Evolutionary conservation across 2,113 vertebrate species (phyloP), one percentile per base, ranked within the genome.

Genomic region (Perccottus glenii): DNA sequence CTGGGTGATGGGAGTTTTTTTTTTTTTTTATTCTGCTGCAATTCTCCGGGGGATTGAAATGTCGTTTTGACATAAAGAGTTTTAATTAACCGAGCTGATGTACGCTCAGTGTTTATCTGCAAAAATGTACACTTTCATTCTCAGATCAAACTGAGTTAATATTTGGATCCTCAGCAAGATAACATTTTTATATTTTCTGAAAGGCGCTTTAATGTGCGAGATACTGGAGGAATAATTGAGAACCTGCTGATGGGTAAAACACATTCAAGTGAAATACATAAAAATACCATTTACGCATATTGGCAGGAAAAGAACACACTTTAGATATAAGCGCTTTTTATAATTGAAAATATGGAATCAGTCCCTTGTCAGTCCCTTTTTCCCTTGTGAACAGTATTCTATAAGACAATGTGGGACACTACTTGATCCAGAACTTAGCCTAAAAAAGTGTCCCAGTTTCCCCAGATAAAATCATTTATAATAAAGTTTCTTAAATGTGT

Each of bases 11-110:
- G 67, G 27, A 56, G 70, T 44, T 63, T 70, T 66, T 73, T 85
- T 68, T 85, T 89, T 83, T 62, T 85, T 68, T 85, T 89, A 82
- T 62, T 67, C 55, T 64, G 40, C 64, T 45, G 50, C 65, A 70
- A 72, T 72, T 61, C 71, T 84, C 63, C 49, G 59, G 63, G 58
- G 67, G 35, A 84, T 73, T 64, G 11, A 59, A 70, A 71, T 52
- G 53, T 67, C 48, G 46, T 33, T 64, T 81, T 85, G 53, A 86
- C 67, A 64, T 47, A 50, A 33, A 63, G 33, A 40, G 11, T 69
- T 55, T 78, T 75, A 85, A 86, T 82, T 81, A 84, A 73, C 7
- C 33, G 58, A 40, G 53, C 6, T 58, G 42, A 58, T 45, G 46
- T 4, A 40, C 40, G 38, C 38, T 51, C 27, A 38, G 19, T 60